Base-by-base conservation (phyloP, 2,113 vertebrate species). In the Cygnus atratus region DNA sequence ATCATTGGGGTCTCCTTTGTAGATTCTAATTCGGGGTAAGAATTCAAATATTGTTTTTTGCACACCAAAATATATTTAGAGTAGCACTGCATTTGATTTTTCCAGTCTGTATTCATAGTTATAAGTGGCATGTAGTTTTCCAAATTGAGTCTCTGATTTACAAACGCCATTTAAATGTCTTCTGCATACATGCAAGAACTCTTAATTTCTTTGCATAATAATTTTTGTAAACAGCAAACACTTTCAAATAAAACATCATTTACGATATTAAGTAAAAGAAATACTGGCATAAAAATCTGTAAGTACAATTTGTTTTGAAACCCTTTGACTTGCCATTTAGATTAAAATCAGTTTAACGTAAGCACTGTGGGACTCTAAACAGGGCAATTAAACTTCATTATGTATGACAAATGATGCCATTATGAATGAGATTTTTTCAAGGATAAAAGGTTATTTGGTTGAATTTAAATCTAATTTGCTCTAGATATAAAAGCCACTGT, bases 161-260 rank as follows among this genome's bases (percentile, higher is more conserved):
- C 37, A 95, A 94, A 84, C 84, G 28, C 16, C 5, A 66, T 84
- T 92, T 94, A 84, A 94, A 90, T 81, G 24, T 76, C 48, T 88
- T 86, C 17, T 52, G 31, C 75, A 85, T 72, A 72, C 20, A 72
- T 39, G 14, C 78, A 61, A 37, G 46, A 94, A 73, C 21, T n/a
- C 28, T 76, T 94, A 87, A 84, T 95, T 94, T 87, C 22, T 80
- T 52, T 80, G 28, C 73, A 96, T 88, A 84, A 94, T 82, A 81
- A 71, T 86, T 92, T 90, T 71, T 28, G 25, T 75, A 84, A 87
- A 86, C 59, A 92, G 71, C 77, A 62, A 91, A 92, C 35, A 33
- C 21, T 91, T 96, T 65, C 22, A 81, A 90, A 89, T 79, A 95
- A 90, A 68, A 6, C 41, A 89, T 43, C 0, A 57, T 89, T 92